Conservation (phyloP, 1,140 invertebrate genomes). For the Cyclina sinensis region DNA sequence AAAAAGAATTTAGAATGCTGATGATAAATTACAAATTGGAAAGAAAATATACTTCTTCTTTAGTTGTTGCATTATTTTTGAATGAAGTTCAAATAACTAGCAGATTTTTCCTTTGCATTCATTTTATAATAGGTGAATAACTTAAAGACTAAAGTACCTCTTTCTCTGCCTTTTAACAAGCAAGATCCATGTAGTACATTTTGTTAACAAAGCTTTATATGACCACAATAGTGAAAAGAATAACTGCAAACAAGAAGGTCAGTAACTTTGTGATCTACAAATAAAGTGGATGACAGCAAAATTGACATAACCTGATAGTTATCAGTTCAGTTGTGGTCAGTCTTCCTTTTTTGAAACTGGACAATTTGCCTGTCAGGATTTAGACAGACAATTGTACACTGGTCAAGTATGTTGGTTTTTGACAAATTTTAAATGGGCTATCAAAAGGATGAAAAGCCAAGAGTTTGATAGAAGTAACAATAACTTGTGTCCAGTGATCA, state of each 20-base stretch:
- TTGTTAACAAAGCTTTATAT: too few relatives aligned
- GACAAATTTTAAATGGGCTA: background rate
- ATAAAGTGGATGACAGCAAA: constrained; percentile 1
- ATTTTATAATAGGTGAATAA: too few relatives aligned
- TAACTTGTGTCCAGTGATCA: background rate
- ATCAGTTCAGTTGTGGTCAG: background rate
- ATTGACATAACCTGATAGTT: background rate
- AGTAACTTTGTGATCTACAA: constrained; percentile 29
- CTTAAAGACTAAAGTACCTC: too few relatives aligned
- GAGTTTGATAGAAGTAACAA: background rate
- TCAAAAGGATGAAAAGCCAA: background rate
- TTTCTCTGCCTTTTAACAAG: too few relatives aligned
- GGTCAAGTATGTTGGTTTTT: constrained; percentile 4
- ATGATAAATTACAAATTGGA: too few relatives aligned
- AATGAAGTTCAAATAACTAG: too few relatives aligned
- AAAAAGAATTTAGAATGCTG: too few relatives aligned
- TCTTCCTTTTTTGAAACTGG: background rate
- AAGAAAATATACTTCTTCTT: too few relatives aligned
- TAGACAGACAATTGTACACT: constrained; percentile 5
- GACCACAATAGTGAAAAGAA: background rate
- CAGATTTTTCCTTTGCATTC: too few relatives aligned
- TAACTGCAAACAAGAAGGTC: background rate
- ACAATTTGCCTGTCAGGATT: background rate
- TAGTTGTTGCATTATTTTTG: too few relatives aligned
- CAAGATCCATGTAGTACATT: too few relatives aligned